Evolutionary conservation across 2,888 invertebrate species (phyloP), one percentile per base, ranked within the genome.

Genomic region (Tachystola acroxantha): DNA sequence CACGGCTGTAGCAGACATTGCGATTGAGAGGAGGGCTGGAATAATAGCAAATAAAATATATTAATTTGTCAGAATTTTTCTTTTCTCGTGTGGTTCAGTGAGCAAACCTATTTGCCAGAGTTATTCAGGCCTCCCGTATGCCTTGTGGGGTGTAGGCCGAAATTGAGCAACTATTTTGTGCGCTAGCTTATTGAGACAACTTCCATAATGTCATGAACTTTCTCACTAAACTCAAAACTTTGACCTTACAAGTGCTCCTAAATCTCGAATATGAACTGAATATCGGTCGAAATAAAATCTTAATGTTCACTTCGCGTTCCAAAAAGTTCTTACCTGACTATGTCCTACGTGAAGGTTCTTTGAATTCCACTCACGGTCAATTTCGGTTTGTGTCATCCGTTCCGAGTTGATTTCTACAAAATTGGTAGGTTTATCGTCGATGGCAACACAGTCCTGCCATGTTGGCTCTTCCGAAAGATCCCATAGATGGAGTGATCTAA

Each of bases 401-500:
- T 51, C 44, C 0, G 45, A 36, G 1, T 63, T 50, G 1, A 63
- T 40, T 53, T 72, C 69, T 51, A 57, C 59, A 24, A 65, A 48
- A 37, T 68, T 46, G 3, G 52, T 46, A 32, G 50, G n/a, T 50
- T 65, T 65, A 27, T 51, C 47, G 0, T 52, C 46, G n/a, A 34
- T 58, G 41, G 48, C 43, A 59, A 57, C 58, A 60, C 64, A 53
- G 6, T 50, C 47, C 1, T 48, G 51, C 72, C 76, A 78, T 2
- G 59, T 63, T 4, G 78, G 64, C 26, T 70, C 58, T 39, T 84
- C 85, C 2, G 82, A 64, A 7, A 86, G 46, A 48, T 86, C 85
- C 85, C 85, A 86, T 0, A 86, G 51, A 12, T 82, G 82, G 44
- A 85, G 55, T 10, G 81, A 72, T n/a, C 85, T 86, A 43, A 36